Evolutionary conservation across 35 echinoderm and acorn worm species (phyloP).

Genomic region (Heliocidaris tuberculata): DNA sequence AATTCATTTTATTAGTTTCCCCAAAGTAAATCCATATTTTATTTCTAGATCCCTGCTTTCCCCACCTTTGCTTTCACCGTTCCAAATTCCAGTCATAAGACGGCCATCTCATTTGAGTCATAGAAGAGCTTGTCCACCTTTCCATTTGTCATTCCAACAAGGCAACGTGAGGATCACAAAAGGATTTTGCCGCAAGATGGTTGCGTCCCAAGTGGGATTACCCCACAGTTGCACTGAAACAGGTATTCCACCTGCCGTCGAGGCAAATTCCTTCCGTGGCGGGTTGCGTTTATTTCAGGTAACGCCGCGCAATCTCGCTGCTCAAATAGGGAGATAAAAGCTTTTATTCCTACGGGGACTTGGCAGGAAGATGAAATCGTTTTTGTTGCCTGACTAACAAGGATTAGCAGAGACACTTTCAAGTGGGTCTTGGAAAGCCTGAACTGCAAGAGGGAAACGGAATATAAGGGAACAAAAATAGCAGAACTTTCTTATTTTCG

Average conservation of each 20-base stretch:
- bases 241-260: background rate
- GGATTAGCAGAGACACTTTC: background rate
- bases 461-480: background rate
- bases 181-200: background rate
- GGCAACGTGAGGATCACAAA: conserved; percentile 8
- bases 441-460: background rate
- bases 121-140: background rate
- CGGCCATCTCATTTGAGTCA: background rate
- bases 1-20: background rate
- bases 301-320: background rate
- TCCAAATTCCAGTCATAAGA: background rate
- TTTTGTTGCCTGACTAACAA: background rate
- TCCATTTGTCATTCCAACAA: background rate
- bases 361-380: background rate
- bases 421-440: background rate
- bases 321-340: background rate
- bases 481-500: background rate
- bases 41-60: background rate
- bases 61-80: background rate
- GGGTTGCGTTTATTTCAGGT: background rate
- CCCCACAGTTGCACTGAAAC: background rate
- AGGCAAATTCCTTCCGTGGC: background rate
- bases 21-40: background rate
- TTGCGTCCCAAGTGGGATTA: background rate
- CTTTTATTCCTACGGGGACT: background rate